Evolutionary conservation across 2,888 invertebrate genomes (phyloP), one percentile per base, ranked within the genome.

Genomic region (Mechanitis mazaeus): DNA sequence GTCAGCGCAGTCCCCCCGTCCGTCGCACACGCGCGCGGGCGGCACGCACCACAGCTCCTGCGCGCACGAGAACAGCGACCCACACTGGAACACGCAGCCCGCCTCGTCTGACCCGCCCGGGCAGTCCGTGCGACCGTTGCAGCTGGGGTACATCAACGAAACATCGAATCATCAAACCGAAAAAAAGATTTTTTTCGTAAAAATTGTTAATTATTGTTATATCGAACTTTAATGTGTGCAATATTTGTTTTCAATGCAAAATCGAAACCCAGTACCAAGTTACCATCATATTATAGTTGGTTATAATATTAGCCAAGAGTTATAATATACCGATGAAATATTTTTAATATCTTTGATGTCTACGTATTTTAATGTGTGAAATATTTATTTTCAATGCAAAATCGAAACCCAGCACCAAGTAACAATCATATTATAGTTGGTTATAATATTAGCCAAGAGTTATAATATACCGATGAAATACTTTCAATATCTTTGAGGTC

Each of bases 81-180:
- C 70, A 70, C 84, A 87, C 2, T 64, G 72, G 50, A 64, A 65
- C n/a, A 81, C 83, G 70, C 94, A 94, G 35, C 85, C 86, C 1
- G 80, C 77, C 75, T 96, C 96, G 69, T 96, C 96, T 63, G 95
- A 95, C 2, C 92, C 92, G 0, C 92, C 90, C 0, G 94, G 94
- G 72, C 96, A 96, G 64, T 96, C 95, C 0, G 90, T 74, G 4
- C 89, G 91, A 12, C 91, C 91, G 74, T 94, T 92, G 75, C 94
- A 95, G 38, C 93, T 93, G 20, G 20, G 20, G 20, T 61, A 42
- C 74, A 35, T 33, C 9, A 42, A 5, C 42, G 31, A n/a, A n/a
- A 33, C 11, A 20, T 50, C 20, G 20, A 20, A 20, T 20, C 20
- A 20, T 20, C 20, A 20, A 20, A 20, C 20, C 20, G 20, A 20